A percentile compares a stretch with the other conserved stretches of the same genome.
phyloP scores from a whole-genome alignment of 2,113 vertebrate species.

The Atractosteus spatula region DNA sequence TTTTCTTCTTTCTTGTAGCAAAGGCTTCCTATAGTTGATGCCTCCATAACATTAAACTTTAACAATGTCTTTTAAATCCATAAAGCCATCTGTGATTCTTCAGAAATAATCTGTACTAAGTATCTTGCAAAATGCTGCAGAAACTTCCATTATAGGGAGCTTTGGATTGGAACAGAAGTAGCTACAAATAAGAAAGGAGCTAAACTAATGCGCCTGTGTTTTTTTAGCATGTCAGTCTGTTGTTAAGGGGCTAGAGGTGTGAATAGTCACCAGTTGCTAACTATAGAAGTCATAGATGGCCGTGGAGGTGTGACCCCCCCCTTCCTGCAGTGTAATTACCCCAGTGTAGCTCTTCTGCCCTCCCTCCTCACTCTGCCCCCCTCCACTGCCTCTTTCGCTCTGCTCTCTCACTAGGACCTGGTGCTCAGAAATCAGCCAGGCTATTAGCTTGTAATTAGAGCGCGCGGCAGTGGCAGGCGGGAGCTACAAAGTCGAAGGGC shows the following conservation, averaged over 20 bases:
- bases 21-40: too few relatives aligned
- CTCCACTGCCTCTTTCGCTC: slow-evolving; percentile 11
- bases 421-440: slow-evolving; percentile 51
- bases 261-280: neutral
- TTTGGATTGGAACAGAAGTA: too few relatives aligned
- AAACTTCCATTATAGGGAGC: too few relatives aligned
- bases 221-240: too few relatives aligned
- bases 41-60: too few relatives aligned
- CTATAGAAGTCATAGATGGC: neutral
- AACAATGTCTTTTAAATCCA: too few relatives aligned
- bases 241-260: neutral
- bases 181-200: too few relatives aligned
- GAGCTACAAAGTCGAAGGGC: slow-evolving; percentile 51
- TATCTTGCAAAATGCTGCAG: too few relatives aligned
- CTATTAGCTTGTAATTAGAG: slow-evolving; percentile 76
- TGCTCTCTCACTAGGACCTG: slow-evolving; percentile 31
- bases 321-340: slow-evolving; percentile 51
- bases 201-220: too few relatives aligned
- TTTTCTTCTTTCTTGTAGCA: too few relatives aligned
- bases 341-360: slow-evolving; percentile 6
- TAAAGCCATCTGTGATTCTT: too few relatives aligned
- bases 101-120: too few relatives aligned
- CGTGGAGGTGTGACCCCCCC: slow-evolving; percentile 12
- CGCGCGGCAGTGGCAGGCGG: slow-evolving; percentile 53
- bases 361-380: neutral